Percentiles rank a stretch among this genome's conserved stretches.
Evolutionary conservation across 2,113 vertebrate species (phyloP).

Genomic region (Microcebus jonahi): DNA sequence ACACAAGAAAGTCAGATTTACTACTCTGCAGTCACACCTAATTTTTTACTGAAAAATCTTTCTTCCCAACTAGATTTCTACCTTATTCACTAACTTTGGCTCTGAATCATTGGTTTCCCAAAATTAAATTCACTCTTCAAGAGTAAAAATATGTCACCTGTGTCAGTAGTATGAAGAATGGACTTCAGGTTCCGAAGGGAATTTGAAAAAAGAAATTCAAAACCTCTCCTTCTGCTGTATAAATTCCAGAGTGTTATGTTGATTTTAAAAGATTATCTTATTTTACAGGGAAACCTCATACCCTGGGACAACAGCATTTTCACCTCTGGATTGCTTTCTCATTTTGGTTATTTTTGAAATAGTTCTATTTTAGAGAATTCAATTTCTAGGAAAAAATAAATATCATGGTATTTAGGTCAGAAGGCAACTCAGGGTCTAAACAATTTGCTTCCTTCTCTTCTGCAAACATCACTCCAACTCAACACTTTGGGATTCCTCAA

Average conservation of each 20-base stretch:
- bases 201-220: slow-evolving; percentile 30
- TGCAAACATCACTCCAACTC: neutral
- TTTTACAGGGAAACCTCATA: neutral
- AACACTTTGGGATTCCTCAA: neutral
- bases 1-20: neutral
- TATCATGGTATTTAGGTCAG: neutral
- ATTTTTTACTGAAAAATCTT: neutral
- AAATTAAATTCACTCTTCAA: slow-evolving; percentile 18
- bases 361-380: neutral
- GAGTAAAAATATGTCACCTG: neutral
- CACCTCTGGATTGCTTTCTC: slow-evolving; percentile 18
- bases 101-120: slow-evolving; percentile 21
- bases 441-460: neutral
- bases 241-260: neutral
- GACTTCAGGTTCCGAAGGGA: neutral
- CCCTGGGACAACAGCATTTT: neutral
- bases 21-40: neutral
- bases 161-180: neutral
- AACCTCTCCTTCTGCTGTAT: neutral
- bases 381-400: neutral
- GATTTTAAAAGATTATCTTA: neutral
- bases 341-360: slow-evolving; percentile 35
- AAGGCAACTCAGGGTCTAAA: slow-evolving; percentile 1
- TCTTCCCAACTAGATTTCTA: neutral
- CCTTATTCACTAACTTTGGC: neutral